Evolutionary conservation across 2,888 invertebrate genomes (phyloP).

Genomic region (Sussaba pulchella): DNA sequence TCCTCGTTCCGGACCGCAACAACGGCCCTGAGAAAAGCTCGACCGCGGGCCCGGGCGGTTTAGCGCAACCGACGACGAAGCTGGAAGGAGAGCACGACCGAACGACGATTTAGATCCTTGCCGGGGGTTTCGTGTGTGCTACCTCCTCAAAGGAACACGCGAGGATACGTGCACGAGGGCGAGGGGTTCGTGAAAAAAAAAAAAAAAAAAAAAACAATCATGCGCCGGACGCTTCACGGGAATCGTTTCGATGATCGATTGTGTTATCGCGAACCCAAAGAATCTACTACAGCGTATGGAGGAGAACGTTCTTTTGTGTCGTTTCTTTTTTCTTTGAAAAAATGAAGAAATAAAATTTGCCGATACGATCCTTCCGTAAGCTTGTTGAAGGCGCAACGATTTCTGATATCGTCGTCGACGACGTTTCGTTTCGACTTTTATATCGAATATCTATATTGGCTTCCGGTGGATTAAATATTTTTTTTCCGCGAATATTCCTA

Average conservation of each 20-base stretch:
- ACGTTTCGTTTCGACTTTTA: background rate
- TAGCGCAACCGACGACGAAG: conserved; percentile 19
- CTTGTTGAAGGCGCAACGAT: conserved; percentile 38
- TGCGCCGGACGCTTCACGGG: no score
- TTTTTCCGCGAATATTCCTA: conserved; percentile 5
- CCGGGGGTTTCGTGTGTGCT: background rate
- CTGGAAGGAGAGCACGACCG: background rate
- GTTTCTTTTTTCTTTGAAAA: conserved; percentile 18
- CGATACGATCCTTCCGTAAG: conserved; percentile 36
- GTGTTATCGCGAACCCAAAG: conserved; percentile 53
- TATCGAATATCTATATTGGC: background rate
- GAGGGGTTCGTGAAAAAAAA: no score
- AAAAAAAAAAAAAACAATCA: no score
- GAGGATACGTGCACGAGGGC: no score
- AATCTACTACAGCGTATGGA: conserved; percentile 34
- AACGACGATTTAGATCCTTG: conserved; percentile 19
- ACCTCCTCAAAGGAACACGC: conserved; percentile 45
- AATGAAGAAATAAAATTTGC: no score
- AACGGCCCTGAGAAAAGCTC: conserved; percentile 57
- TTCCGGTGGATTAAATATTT: conserved; percentile 1
- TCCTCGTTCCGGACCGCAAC: conserved; percentile 52
- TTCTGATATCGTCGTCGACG: conserved; percentile 16
- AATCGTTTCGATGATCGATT: conserved; percentile 72
- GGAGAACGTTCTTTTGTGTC: conserved; percentile 35
- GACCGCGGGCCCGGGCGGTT: background rate